Evolutionary conservation across 2,113 vertebrate genomes (phyloP).

Genomic region (Arvicanthis niloticus): DNA sequence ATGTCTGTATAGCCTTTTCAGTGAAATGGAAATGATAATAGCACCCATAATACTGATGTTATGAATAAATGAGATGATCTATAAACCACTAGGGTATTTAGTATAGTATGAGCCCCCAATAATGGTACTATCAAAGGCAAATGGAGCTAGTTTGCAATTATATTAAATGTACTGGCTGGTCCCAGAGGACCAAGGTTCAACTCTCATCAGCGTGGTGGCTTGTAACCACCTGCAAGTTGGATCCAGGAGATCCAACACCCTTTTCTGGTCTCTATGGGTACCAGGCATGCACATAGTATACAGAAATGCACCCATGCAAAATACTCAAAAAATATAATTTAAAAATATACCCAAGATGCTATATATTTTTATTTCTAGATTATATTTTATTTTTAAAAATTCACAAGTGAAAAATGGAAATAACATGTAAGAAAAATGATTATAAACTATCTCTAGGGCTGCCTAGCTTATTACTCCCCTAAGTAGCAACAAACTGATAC

Average conservation of each 20-base stretch:
- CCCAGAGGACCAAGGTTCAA: background rate
- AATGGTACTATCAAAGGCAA: background rate
- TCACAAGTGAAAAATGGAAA: conserved; percentile 62
- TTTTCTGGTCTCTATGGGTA: background rate
- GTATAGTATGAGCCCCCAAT: background rate
- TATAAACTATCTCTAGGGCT: conserved; percentile 39
- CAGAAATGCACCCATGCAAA: background rate
- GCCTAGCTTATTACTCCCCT: conserved; percentile 43
- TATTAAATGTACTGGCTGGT: background rate
- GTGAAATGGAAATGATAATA: background rate
- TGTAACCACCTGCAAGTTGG: background rate
- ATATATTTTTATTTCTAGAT: conserved; percentile 51
- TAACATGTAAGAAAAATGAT: conserved; percentile 39
- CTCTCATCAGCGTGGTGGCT: background rate
- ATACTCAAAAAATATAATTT: background rate
- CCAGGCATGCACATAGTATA: too few species aligned
- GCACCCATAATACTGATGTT: background rate
- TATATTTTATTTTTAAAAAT: conserved; percentile 63
- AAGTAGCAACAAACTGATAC: conserved; percentile 56
- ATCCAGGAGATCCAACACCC: background rate
- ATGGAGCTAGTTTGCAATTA: conserved; percentile 28
- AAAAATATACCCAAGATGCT: background rate
- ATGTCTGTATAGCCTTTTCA: background rate
- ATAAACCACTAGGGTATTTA: background rate
- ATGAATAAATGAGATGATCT: background rate